Conservation (phyloP, 2,888 invertebrate species). For the Choristoneura rosaceana region DNA sequence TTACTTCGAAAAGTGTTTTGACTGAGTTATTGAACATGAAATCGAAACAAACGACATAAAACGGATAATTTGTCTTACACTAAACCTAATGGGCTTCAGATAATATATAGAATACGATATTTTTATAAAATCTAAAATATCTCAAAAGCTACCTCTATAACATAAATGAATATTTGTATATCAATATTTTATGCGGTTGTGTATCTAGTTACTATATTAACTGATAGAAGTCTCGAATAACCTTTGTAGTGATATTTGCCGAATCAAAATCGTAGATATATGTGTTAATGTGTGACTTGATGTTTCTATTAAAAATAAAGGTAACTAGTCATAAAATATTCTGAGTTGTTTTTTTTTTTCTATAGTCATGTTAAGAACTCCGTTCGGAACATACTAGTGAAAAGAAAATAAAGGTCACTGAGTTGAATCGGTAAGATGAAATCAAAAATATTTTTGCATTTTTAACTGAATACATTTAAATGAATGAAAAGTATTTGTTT, state of each 20-base stretch:
- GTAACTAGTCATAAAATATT: constrained; percentile 71
- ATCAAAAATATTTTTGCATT: too few species aligned
- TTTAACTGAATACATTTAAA: too few species aligned
- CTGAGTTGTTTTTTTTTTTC: constrained; percentile 43
- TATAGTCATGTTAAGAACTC: neutral
- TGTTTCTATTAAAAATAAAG: constrained; percentile 72
- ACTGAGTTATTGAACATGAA: too few species aligned
- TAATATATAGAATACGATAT: neutral
- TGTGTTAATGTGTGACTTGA: constrained; percentile 71
- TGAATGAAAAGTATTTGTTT: too few species aligned
- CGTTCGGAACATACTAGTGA: neutral
- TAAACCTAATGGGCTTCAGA: neutral
- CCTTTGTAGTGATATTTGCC: constrained; percentile 67
- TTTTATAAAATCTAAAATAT: constrained; percentile 17
- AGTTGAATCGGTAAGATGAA: too few species aligned
- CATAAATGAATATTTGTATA: constrained; percentile 5
- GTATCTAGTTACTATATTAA: constrained; percentile 16
- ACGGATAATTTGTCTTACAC: neutral
- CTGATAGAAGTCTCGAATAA: neutral
- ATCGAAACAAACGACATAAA: too few species aligned
- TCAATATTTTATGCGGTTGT: constrained; percentile 37
- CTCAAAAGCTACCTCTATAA: constrained; percentile 34
- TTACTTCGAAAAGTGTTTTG: too few species aligned
- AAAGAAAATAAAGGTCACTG: too few species aligned
- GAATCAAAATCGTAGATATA: constrained; percentile 62